Evolutionary conservation across 2,797 vertebrate genomes (phyloP).

Genomic region (Rachycentron canadum): DNA sequence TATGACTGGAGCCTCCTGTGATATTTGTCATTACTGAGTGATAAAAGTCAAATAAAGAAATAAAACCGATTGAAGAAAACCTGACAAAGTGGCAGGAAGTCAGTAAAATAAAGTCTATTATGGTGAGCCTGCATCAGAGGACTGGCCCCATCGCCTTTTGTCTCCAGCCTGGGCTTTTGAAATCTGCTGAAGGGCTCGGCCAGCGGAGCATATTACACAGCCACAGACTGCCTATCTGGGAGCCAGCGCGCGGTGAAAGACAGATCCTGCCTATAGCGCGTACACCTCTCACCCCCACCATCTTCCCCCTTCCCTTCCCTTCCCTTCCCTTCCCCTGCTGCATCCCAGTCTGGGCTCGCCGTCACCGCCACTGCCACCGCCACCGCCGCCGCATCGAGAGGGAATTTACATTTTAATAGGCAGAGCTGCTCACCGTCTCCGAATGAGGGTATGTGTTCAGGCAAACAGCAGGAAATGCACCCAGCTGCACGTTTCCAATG

Average conservation of each 20-base stretch:
- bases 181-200: constrained; percentile 47
- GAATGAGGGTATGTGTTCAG: constrained; percentile 86
- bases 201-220: constrained; percentile 55
- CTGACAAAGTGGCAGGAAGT: neutral
- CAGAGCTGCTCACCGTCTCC: constrained; percentile 84
- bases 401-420: constrained; percentile 92
- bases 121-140: constrained; percentile 31
- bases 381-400: constrained; percentile 74
- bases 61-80: neutral
- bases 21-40: neutral
- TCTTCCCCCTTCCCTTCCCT: constrained; percentile 58
- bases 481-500: constrained; percentile 85
- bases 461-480: constrained; percentile 85
- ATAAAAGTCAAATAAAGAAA: neutral
- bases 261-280: constrained; percentile 68
- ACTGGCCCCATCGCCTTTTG: constrained; percentile 60
- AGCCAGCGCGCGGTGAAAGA: constrained; percentile 69
- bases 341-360: constrained; percentile 75
- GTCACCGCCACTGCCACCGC: constrained; percentile 56
- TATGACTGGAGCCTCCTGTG: neutral
- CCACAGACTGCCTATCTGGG: constrained; percentile 71
- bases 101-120: constrained; percentile 26
- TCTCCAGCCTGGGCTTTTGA: constrained; percentile 55
- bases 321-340: constrained; percentile 63
- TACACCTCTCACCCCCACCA: constrained; percentile 69